Evolutionary conservation across 2,888 invertebrate genomes (phyloP).

Genomic region (Vanessa cardui): DNA sequence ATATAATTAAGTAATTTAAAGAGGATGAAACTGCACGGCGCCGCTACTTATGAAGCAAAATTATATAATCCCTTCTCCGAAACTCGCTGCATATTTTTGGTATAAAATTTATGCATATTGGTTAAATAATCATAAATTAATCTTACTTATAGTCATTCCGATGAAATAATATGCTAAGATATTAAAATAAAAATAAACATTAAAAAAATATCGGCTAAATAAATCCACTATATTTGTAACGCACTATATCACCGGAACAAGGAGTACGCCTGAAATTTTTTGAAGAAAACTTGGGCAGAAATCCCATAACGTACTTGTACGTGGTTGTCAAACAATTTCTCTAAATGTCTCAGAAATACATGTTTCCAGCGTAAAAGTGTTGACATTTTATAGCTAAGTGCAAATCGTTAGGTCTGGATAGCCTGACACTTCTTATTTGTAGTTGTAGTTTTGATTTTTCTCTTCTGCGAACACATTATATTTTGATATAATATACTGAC

Average conservation of each 20-base stretch:
- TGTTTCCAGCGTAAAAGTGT: constrained; percentile 24
- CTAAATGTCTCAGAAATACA: constrained; percentile 34
- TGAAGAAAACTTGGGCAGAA: constrained; percentile 54
- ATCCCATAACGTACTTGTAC: constrained; percentile 51
- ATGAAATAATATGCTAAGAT: no score
- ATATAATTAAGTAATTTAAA: no score
- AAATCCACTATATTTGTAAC: constrained; percentile 22
- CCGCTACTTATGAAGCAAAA: no score
- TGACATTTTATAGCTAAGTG: constrained; percentile 31
- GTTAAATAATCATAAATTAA: no score
- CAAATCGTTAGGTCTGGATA: constrained; percentile 20
- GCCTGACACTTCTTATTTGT: constrained; percentile 13
- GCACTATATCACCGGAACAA: constrained; percentile 30
- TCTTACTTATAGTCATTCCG: no score
- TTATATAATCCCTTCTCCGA: no score
- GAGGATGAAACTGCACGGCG: no score
- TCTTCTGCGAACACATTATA: neutral
- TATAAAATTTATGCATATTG: no score
- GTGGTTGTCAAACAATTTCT: constrained; percentile 54
- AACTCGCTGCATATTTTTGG: no score
- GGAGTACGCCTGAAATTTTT: constrained; percentile 45
- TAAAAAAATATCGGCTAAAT: neutral
- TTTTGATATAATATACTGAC: neutral
- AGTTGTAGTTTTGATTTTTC: neutral
- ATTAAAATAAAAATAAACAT: neutral